phyloP scores from a whole-genome alignment of 2,797 vertebrate species.

The Ataeniobius toweri region DNA sequence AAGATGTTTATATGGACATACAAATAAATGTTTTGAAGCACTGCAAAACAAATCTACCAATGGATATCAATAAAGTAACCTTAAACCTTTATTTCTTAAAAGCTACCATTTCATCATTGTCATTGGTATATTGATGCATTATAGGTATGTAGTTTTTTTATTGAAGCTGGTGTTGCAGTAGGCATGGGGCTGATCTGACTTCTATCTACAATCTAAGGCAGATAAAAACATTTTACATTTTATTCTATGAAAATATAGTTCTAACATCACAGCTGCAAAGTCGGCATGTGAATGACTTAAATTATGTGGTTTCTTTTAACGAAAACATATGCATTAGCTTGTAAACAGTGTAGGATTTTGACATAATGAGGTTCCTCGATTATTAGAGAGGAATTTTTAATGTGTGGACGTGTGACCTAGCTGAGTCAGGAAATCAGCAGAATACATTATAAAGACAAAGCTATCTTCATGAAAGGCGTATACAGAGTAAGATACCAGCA shows the following conservation, averaged over 20 bases:
- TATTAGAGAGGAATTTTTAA: background rate
- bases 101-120: background rate
- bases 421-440: background rate
- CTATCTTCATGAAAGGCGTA: background rate
- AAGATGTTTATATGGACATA: too few species aligned
- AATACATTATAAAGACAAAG: background rate
- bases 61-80: too few species aligned
- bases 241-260: background rate
- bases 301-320: too few species aligned
- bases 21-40: too few species aligned
- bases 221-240: background rate
- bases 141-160: background rate
- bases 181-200: background rate
- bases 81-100: too few species aligned
- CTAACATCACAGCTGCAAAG: background rate
- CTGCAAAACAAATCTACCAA: too few species aligned
- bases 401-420: background rate
- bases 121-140: background rate
- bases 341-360: background rate
- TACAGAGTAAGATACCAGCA: background rate
- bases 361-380: background rate
- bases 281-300: background rate
- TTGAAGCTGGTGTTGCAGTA: background rate
- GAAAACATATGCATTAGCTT: background rate
- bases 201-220: background rate